These are phyloP conservation scores for Chironex yamaguchii DNA, from an alignment of 30 jellyfish, hydroid and myxozoan genomes.

Conservation along the genomic window DNA sequence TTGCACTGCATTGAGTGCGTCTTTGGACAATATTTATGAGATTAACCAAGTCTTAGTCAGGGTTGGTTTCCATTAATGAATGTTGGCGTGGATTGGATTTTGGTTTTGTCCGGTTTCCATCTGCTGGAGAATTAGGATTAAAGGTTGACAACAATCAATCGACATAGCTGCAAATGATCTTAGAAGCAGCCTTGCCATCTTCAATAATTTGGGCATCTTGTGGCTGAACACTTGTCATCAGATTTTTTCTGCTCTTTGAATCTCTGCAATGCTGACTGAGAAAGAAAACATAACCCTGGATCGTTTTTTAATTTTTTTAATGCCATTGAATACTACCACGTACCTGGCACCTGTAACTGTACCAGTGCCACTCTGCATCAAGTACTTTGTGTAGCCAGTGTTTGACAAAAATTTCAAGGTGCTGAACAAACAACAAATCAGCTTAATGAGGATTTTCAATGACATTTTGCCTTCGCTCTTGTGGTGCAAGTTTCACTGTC, in stretches of 20 bases:
- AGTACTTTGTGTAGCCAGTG: neutral
- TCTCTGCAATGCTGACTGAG: constrained; percentile 13
- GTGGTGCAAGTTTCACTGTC: too few relatives aligned
- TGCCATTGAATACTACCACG: too few relatives aligned
- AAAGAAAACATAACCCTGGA: neutral
- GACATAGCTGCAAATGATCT: neutral
- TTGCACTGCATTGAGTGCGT: constrained; percentile 12
- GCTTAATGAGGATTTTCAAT: too few relatives aligned
- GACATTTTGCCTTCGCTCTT: too few relatives aligned
- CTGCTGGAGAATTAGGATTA: constrained; percentile 24
- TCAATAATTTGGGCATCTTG: neutral
- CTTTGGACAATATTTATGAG: constrained; percentile 28
- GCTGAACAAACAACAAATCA: too few relatives aligned
- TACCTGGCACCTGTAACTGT: too few relatives aligned
- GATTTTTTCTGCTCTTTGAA: neutral
- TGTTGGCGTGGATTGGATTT: constrained; percentile 17
- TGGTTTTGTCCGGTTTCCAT: constrained; percentile 25
- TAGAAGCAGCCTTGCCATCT: constrained; percentile 22
- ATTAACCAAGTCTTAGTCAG: neutral
- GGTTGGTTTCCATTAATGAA: neutral
- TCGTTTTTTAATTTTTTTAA: neutral
- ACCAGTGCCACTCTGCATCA: neutral
- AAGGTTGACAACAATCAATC: constrained; percentile 4
- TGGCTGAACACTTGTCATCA: neutral
- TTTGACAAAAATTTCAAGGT: neutral